Conservation (phyloP, 2,797 vertebrate genomes). For the Brachyalestes nurse region DNA sequence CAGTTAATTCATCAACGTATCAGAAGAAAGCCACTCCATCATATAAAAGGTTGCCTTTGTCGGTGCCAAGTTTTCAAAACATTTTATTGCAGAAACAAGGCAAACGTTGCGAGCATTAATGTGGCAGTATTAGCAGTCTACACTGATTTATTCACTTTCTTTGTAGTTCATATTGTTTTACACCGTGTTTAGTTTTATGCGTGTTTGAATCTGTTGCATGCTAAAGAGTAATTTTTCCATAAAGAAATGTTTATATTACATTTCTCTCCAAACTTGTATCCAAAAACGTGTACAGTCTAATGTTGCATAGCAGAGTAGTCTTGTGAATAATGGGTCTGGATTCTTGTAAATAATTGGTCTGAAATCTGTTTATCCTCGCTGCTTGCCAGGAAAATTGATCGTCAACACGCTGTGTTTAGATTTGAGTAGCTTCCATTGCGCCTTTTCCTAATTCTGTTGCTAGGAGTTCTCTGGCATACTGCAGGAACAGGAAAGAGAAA, state of each 20-base stretch:
- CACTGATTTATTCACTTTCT: conserved; percentile 22
- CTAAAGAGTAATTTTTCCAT: conserved; percentile 66
- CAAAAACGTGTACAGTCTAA: conserved; percentile 56
- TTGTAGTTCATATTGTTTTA: conserved; percentile 62
- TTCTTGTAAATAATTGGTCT: conserved; percentile 56
- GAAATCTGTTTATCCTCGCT: conserved; percentile 25
- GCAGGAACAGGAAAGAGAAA: conserved; percentile 4
- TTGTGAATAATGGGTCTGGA: conserved; percentile 21
- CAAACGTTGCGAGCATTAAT: neutral
- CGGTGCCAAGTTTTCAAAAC: conserved; percentile 5
- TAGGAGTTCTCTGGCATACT: neutral
- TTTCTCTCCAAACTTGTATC: conserved; percentile 53
- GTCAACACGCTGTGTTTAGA: conserved; percentile 37
- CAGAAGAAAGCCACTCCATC: conserved; percentile 11
- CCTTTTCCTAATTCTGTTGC: conserved; percentile 37
- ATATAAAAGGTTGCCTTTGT: conserved; percentile 15
- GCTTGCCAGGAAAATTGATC: conserved; percentile 25
- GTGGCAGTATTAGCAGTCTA: neutral
- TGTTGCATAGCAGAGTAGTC: conserved; percentile 61
- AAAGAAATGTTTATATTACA: conserved; percentile 53
- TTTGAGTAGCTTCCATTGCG: neutral
- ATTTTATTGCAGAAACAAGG: too few species aligned
- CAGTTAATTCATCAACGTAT: conserved; percentile 39
- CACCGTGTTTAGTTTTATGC: conserved; percentile 43
- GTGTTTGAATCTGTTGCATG: conserved; percentile 57